phyloP scores from a whole-genome alignment of 2,797 vertebrate genomes.

The Antennarius maculatus region DNA sequence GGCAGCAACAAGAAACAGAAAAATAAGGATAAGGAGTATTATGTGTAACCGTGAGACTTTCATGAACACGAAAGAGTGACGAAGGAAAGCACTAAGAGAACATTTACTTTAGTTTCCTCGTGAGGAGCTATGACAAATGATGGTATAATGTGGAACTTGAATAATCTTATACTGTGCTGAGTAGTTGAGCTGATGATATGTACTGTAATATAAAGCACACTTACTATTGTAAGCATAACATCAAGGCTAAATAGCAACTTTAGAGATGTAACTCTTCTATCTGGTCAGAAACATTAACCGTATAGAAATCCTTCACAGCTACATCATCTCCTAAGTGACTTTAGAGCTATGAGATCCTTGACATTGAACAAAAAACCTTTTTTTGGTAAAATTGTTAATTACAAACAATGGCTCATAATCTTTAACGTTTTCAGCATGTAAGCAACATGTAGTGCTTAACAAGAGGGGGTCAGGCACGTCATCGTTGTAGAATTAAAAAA shows the following conservation, averaged over 20 bases:
- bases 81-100: conserved; percentile 66
- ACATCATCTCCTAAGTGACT: conserved; percentile 96
- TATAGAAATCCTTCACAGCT: conserved; percentile 91
- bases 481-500: conserved; percentile 77
- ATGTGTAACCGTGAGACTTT: conserved; percentile 88
- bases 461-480: conserved; percentile 82
- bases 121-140: conserved; percentile 76
- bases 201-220: conserved; percentile 96
- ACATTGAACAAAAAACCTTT: conserved; percentile 71
- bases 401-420: conserved; percentile 73
- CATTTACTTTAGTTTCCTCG: conserved; percentile 67
- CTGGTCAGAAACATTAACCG: conserved; percentile 83
- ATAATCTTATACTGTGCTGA: conserved; percentile 84
- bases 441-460: conserved; percentile 80
- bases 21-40: conserved; percentile 99
- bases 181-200: conserved; percentile 87
- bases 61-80: conserved; percentile 38
- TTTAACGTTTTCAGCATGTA: conserved; percentile 87
- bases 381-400: conserved; percentile 84
- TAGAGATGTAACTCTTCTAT: conserved; percentile 85
- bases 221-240: conserved; percentile 85
- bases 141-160: conserved; percentile 79
- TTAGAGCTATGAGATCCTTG: conserved; percentile 93
- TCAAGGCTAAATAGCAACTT: conserved; percentile 84
- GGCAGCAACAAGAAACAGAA: conserved; percentile 98